Evolutionary conservation across 2,797 vertebrate species (phyloP), one percentile per base, ranked within the genome.

Genomic region (Argya squamiceps): DNA sequence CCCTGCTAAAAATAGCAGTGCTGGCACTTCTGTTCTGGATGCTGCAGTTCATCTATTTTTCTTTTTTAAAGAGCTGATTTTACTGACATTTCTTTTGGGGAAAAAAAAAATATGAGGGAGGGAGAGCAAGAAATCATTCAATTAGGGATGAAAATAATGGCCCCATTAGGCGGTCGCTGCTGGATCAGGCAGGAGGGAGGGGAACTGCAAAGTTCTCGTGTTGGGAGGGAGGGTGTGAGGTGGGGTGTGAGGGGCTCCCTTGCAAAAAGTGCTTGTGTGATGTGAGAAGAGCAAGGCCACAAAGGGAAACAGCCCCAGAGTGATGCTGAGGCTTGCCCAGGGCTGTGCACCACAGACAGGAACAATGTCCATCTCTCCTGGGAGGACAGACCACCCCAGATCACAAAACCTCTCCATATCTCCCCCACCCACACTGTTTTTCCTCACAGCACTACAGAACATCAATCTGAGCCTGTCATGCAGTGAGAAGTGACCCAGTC

Each of bases 91-190:
- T 63, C 56, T 60, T 79, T 32, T 1, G 15, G 10, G 70, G 12
- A 41, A 39, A 32, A 29, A 29, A n/a, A 70, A 52, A 63, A 46
- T 37, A n/a, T 0, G 6, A 63, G 41, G 13, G 44, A 82, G 29
- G 29, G 39, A 79, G n/a, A 60, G 47, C 46, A 27, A 56, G 52
- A 83, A 88, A 53, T 74, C 3, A 20, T 55, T 88, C 69, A 78
- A 86, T 94, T 95, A 86, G 77, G 77, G 62, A 19, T 62, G 53
- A 78, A 95, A 95, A 88, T 60, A 58, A 68, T 47, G 53, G 22
- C 11, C 32, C 43, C 2, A 3, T 85, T 74, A 77, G 30, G 56
- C 0, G 0, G 55, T n/a, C 0, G 0, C 12, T 79, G 55, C 82
- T 46, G 64, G 52, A 67, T 50, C 0, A 4, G 82, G 30, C 69